These are phyloP conservation scores for Cranoglanis bouderius DNA, from an alignment of 2,113 vertebrate genomes.

Conservation along the genomic window DNA sequence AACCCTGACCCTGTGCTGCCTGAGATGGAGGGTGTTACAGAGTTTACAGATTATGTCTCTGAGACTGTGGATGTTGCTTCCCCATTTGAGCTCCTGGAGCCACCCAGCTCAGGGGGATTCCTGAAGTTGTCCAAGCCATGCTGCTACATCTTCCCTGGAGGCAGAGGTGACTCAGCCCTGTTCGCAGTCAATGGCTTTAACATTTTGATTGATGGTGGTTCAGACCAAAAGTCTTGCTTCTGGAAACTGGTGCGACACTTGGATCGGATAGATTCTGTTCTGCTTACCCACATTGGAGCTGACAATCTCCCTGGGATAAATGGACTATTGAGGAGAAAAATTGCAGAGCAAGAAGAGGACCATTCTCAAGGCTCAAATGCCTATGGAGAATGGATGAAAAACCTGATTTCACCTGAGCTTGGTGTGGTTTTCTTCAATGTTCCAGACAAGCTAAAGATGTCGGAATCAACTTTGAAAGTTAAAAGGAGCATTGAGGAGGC, in stretches of 20 bases:
- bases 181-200: slow-evolving; percentile 98
- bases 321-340: slow-evolving; percentile 93
- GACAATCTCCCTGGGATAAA: slow-evolving; percentile 97
- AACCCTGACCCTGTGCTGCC: slow-evolving; percentile 85
- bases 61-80: slow-evolving; percentile 93
- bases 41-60: slow-evolving; percentile 93
- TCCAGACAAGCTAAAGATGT: slow-evolving; percentile 89
- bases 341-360: slow-evolving; percentile 93
- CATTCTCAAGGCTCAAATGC: slow-evolving; percentile 87
- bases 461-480: slow-evolving; percentile 88
- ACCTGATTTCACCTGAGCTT: slow-evolving; percentile 94
- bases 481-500: slow-evolving; percentile 97
- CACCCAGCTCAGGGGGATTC: slow-evolving; percentile 96
- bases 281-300: slow-evolving; percentile 95
- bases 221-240: slow-evolving; percentile 93
- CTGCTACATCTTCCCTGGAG: slow-evolving; percentile 98
- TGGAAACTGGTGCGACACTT: slow-evolving; percentile 97
- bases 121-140: slow-evolving; percentile 97
- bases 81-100: slow-evolving; percentile 94
- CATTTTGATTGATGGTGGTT: slow-evolving; percentile 95
- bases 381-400: slow-evolving; percentile 95
- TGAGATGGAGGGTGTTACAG: slow-evolving; percentile 91
- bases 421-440: slow-evolving; percentile 98
- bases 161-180: slow-evolving; percentile 93
- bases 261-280: slow-evolving; percentile 93